These are phyloP conservation scores for Philonicus albiceps DNA, from an alignment of 2,888 invertebrate species.

Conservation along the genomic window DNA sequence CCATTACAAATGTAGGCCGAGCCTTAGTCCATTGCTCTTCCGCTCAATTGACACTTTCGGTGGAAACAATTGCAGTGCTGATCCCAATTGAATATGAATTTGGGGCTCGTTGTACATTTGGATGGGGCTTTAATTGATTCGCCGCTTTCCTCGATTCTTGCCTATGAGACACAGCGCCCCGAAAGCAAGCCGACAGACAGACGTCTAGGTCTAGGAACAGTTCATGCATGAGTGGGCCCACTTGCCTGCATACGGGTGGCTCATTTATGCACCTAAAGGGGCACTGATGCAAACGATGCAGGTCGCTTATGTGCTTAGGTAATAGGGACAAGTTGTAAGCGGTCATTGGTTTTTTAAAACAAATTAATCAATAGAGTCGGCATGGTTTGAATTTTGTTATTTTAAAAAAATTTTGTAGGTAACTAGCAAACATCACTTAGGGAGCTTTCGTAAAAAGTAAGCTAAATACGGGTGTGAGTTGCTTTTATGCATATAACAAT, in stretches of 20 bases:
- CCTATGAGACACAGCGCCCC: not conserved
- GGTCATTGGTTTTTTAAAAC: not conserved
- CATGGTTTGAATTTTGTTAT: not conserved
- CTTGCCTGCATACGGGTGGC: not conserved
- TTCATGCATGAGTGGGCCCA: not conserved
- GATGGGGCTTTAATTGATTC: not conserved
- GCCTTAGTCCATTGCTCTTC: conserved; percentile 3
- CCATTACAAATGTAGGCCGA: conserved; percentile 19
- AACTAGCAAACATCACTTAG: no score
- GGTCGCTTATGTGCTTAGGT: not conserved
- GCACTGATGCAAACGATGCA: not conserved
- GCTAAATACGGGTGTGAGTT: no score
- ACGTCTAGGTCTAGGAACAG: not conserved
- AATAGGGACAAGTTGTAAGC: not conserved
- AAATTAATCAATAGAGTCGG: not conserved
- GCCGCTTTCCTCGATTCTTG: not conserved
- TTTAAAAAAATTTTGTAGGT: no score
- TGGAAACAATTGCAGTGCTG: not conserved
- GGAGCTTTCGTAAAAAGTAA: no score
- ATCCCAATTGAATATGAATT: not conserved
- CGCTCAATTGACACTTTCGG: conserved; percentile 1
- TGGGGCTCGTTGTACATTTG: not conserved
- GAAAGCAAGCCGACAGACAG: not conserved
- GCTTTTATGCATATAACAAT: no score
- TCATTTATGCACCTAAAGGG: not conserved